Conservation (phyloP, 2,113 vertebrate genomes). For the cattle (Bos taurus) region DNA sequence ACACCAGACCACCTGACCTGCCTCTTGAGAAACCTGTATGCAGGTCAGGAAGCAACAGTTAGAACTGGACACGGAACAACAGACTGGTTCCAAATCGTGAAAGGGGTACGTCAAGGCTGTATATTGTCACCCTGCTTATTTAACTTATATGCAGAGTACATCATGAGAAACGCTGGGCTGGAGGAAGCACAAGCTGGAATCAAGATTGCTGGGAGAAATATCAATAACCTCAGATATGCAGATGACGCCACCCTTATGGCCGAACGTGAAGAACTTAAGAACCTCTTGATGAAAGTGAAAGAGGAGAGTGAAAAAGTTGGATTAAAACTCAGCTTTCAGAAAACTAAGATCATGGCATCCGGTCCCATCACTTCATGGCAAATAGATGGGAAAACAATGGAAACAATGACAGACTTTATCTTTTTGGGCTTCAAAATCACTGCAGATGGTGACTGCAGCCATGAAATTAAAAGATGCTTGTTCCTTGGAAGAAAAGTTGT, state of each 20-base stretch:
- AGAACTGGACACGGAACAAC: neutral
- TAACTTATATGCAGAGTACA: neutral
- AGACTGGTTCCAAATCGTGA: neutral
- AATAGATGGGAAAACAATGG: neutral
- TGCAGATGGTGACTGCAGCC: neutral
- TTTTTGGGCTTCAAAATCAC: neutral
- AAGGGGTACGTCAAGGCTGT: neutral
- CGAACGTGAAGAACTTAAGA: fast-evolving
- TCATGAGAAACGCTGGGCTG: neutral
- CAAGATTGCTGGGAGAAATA: neutral
- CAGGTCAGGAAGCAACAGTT: neutral
- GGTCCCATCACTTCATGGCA: neutral
- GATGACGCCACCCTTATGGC: neutral
- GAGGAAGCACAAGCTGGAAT: neutral
- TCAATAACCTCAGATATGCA: neutral
- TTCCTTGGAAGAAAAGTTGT: neutral
- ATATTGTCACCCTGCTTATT: neutral
- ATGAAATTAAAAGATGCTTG: neutral
- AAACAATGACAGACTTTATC: neutral
- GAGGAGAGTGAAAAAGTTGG: neutral
- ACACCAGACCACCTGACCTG: neutral
- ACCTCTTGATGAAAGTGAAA: neutral
- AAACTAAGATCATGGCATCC: neutral
- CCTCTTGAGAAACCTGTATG: neutral
- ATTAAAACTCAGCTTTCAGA: neutral